Percentiles rank a stretch among this genome's conserved stretches.
Conservation (phyloP, 2,888 invertebrate species). For the Gymnocheta viridis region DNA sequence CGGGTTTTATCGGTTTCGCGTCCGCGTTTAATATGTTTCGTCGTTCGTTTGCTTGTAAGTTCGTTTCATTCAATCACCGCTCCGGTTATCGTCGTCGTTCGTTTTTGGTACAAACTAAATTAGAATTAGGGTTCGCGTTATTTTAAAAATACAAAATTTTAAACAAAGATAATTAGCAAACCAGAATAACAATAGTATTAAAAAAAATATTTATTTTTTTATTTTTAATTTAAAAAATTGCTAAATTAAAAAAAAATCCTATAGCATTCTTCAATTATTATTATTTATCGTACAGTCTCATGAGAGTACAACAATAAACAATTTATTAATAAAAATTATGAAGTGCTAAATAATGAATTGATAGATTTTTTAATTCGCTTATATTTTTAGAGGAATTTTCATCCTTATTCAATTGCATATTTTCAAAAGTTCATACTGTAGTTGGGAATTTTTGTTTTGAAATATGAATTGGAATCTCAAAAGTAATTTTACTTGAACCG, state of each 20-base stretch:
- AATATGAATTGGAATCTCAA: no score
- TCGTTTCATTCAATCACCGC: conserved; percentile 58
- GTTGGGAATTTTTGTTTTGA: no score
- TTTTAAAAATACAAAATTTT: conserved; percentile 55
- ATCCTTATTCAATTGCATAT: no score
- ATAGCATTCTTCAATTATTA: conserved; percentile 58
- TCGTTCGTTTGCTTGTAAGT: conserved; percentile 78
- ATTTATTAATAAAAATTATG: conserved; percentile 15
- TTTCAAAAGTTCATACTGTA: no score
- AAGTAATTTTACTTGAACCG: no score
- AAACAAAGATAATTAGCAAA: conserved; percentile 43
- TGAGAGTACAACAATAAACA: conserved; percentile 27
- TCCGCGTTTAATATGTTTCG: conserved; percentile 76
- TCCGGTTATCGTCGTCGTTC: conserved; percentile 69
- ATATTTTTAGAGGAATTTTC: neutral
- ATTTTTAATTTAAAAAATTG: conserved; percentile 41
- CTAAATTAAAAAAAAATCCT: conserved; percentile 57
- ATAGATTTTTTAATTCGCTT: neutral
- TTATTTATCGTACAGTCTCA: conserved; percentile 39
- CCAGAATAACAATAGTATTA: conserved; percentile 70
- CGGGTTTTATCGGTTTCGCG: conserved; percentile 80
- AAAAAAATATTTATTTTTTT: conserved; percentile 37
- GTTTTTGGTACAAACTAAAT: conserved; percentile 63
- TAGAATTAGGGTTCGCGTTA: conserved; percentile 67
- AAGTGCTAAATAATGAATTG: neutral